Percentiles rank a stretch among this genome's conserved stretches.
phyloP scores from a whole-genome alignment of 1,140 invertebrate species.

The Microplitis mediator region DNA sequence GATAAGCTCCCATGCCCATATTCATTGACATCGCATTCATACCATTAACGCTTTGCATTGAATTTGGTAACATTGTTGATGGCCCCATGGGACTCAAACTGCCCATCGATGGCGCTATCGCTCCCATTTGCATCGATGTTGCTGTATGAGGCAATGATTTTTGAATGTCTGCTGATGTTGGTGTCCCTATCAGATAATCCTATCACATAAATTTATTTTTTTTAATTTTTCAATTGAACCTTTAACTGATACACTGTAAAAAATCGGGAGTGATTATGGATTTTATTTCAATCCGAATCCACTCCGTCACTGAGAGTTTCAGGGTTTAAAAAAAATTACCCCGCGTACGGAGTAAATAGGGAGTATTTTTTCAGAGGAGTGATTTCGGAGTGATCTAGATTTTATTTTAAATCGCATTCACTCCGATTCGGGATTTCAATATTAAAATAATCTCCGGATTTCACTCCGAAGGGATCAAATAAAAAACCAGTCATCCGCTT shows the following conservation, averaged over 20 bases:
- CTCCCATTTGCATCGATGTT: conserved; percentile 61
- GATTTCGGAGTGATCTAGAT: no score
- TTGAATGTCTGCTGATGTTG: conserved; percentile 57
- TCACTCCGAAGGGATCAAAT: no score
- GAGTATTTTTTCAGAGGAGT: no score
- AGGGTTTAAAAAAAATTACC: no score
- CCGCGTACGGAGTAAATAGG: no score
- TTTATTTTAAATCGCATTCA: no score
- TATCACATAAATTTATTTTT: conserved; percentile 33
- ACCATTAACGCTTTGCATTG: conserved; percentile 58
- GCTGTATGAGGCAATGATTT: conserved; percentile 59
- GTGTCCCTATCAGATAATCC: conserved; percentile 58
- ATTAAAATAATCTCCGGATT: no score
- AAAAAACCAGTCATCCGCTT: no score
- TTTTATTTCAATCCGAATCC: no score
- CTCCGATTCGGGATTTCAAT: no score
- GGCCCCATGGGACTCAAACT: conserved; percentile 59
- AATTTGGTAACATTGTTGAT: conserved; percentile 55
- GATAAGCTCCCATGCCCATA: conserved; percentile 60
- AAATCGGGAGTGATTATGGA: no score
- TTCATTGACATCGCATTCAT: conserved; percentile 62
- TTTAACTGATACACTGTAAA: not conserved
- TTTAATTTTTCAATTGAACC: not conserved
- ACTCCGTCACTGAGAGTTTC: no score
- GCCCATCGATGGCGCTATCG: conserved; percentile 57